phyloP scores from a whole-genome alignment of 2,113 vertebrate species.

The Oxyruncus cristatus region DNA sequence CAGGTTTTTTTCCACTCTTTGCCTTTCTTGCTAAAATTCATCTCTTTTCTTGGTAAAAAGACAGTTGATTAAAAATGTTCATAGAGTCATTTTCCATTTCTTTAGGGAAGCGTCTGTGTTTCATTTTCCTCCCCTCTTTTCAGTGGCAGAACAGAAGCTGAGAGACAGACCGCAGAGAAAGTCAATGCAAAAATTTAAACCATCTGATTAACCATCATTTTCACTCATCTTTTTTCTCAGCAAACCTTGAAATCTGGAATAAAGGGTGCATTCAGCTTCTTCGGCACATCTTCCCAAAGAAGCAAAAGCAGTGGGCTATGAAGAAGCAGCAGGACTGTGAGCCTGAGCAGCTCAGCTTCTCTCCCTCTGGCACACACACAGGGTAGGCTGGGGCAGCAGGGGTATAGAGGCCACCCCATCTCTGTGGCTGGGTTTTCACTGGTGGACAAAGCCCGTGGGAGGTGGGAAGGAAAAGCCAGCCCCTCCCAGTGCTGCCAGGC shows the following conservation, averaged over 20 bases:
- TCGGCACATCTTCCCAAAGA: neutral
- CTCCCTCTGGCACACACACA: neutral
- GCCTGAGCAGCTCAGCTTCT: neutral
- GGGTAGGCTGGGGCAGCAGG: too few species aligned
- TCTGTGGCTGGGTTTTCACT: neutral
- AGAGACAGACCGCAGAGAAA: neutral
- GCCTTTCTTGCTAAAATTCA: neutral
- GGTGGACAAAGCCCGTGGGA: neutral
- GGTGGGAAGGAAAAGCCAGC: neutral
- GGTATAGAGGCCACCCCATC: neutral
- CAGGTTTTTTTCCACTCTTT: neutral
- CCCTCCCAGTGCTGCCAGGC: neutral
- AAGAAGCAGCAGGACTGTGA: neutral
- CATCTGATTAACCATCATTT: constrained; percentile 9
- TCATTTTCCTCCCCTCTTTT: neutral
- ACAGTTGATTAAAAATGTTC: neutral
- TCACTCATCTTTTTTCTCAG: neutral
- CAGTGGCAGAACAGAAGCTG: neutral
- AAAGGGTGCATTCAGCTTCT: neutral
- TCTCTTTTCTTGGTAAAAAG: neutral
- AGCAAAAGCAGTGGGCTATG: accelerated
- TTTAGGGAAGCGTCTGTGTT: neutral
- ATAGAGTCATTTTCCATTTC: neutral
- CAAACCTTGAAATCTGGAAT: neutral
- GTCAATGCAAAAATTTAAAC: neutral